phyloP scores from a whole-genome alignment of 2,888 invertebrate genomes.

The Ormyrus labotus region DNA sequence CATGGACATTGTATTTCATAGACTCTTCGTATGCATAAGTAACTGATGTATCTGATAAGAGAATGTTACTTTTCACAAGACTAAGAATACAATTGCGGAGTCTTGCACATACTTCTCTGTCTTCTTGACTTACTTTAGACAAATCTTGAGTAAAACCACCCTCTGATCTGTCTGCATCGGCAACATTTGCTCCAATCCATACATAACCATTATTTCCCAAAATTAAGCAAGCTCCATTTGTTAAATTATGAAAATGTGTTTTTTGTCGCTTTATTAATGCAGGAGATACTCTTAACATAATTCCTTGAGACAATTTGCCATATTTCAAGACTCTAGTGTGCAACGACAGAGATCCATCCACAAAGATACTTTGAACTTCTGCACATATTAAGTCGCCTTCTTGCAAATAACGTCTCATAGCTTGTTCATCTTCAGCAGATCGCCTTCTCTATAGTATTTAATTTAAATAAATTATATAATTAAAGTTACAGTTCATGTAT shows the following conservation, averaged over 20 bases:
- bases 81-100: slow-evolving; percentile 93
- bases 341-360: slow-evolving; percentile 93
- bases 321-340: slow-evolving; percentile 98
- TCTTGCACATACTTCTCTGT: slow-evolving; percentile 91
- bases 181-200: slow-evolving; percentile 89
- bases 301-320: slow-evolving; percentile 95
- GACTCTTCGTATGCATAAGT: slow-evolving; percentile 94
- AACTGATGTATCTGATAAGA: slow-evolving; percentile 94
- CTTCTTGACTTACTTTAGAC: slow-evolving; percentile 80
- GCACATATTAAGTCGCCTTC: slow-evolving; percentile 98
- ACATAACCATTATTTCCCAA: slow-evolving; percentile 97
- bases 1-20: slow-evolving; percentile 85
- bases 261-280: slow-evolving; percentile 94
- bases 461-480: slow-evolving; percentile 3
- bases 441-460: slow-evolving; percentile 83
- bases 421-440: slow-evolving; percentile 97
- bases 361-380: slow-evolving; percentile 95
- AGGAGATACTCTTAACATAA: slow-evolving; percentile 92
- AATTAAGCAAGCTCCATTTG: slow-evolving; percentile 93
- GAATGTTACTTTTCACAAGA: slow-evolving; percentile 90
- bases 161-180: slow-evolving; percentile 81
- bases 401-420: slow-evolving; percentile 95
- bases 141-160: slow-evolving; percentile 89
- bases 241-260: slow-evolving; percentile 95
- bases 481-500: neutral